phyloP scores from a whole-genome alignment of 1,140 invertebrate species.

The Cotesia typhae region DNA sequence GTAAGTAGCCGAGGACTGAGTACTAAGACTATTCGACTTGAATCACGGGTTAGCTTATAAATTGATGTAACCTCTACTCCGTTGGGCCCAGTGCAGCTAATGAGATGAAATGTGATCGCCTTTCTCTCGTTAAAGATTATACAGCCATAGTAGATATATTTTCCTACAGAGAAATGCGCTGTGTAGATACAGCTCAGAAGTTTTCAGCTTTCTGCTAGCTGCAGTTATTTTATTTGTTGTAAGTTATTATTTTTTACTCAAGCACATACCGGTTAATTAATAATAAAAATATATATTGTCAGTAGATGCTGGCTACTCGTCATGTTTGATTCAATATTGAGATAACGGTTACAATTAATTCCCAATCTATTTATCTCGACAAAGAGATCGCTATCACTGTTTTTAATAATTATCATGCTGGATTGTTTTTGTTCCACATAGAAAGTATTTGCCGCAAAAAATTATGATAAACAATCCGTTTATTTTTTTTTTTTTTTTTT shows the following conservation, averaged over 20 bases:
- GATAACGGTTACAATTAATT: constrained; percentile 43
- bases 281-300: constrained; percentile 4
- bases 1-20: constrained; percentile 33
- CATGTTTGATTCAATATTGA: constrained; percentile 35
- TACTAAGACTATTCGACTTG: constrained; percentile 36
- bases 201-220: too few relatives aligned
- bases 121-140: constrained; percentile 58
- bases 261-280: constrained; percentile 20
- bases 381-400: constrained; percentile 19
- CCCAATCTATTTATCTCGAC: constrained; percentile 33
- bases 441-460: neutral
- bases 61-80: constrained; percentile 52
- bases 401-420: neutral
- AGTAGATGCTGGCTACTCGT: neutral
- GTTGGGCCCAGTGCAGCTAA: constrained; percentile 45
- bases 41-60: constrained; percentile 49
- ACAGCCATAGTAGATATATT: constrained; percentile 20
- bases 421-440: neutral
- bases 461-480: too few relatives aligned
- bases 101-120: constrained; percentile 62
- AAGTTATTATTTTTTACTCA: constrained; percentile 17
- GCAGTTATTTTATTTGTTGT: neutral
- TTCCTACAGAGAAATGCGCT: neutral
- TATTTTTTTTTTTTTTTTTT: too few relatives aligned
- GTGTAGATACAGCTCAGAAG: too few relatives aligned